Base-by-base conservation (phyloP, 2,888 invertebrate genomes). In the Drosophila fungiperda region DNA sequence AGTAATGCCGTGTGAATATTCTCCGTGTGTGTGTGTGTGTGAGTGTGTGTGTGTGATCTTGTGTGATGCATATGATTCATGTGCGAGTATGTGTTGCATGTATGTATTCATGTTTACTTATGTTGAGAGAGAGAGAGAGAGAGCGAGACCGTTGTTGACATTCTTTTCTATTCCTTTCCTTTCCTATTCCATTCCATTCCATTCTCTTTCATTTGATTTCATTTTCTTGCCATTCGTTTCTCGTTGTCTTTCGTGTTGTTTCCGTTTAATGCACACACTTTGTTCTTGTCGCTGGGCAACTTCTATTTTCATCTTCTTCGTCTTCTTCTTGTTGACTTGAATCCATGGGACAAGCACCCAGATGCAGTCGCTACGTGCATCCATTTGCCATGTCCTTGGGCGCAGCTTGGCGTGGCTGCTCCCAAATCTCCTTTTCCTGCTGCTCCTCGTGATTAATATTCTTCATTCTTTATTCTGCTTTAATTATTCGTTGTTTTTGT, bases 211-310 rank as follows among this genome's bases (percentile, higher is more conserved):
- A 7, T 36, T 26, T 4, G 15, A 20, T 58, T 61, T 64, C 54
- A 20, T 32, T 62, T 54, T 26, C 40, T 45, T 68, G 17, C 42
- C 42, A 3, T 20, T 20, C 45, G 15, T 45, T 48, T 35, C 26
- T 49, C 26, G 20, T 53, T 52, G 20, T 49, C 38, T 40, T 59
- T 62, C 17, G 64, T 68, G 11, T 35, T 62, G 35, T 55, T 58
- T 23, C 40, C 35, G 32, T 50, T 67, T 52, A 66, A 54, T 68
- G 60, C 80, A 73, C 83, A 83, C 85, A 89, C 89, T 87, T 89
- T 88, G 83, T 73, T 71, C 82, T 84, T 87, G 83, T 86, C 83
- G 62, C 73, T 82, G 68, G 74, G 84, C 87, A 83, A 86, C 82
- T 64, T 65, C 82, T 76, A 80, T 80, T 80, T 67, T 40, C 12